Evolutionary conservation across 2,113 vertebrate genomes (phyloP).

Genomic region (Oxyruncus cristatus): DNA sequence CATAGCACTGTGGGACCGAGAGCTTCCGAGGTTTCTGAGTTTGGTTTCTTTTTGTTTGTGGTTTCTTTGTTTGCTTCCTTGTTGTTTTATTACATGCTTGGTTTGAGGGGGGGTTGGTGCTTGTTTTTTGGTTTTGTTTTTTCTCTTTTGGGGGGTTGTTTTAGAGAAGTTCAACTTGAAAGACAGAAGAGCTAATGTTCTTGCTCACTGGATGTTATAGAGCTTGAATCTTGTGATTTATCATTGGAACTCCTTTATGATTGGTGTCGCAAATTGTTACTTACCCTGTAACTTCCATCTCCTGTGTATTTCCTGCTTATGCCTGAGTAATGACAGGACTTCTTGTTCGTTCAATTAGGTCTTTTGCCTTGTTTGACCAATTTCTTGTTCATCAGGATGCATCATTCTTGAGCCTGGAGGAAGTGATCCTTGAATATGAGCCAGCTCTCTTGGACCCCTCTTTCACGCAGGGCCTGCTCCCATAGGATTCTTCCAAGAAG

Average conservation of each 20-base stretch:
- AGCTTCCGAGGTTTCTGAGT: neutral
- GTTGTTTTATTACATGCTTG: neutral
- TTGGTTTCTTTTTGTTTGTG: neutral
- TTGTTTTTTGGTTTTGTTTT: no score
- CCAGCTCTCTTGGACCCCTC: neutral
- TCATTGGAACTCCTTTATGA: neutral
- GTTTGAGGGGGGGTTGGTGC: neutral
- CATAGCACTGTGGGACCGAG: neutral
- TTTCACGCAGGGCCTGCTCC: neutral
- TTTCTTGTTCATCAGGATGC: neutral
- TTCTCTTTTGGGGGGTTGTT: neutral
- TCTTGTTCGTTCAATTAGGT: neutral
- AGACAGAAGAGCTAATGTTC: neutral
- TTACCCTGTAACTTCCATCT: neutral
- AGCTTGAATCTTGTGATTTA: neutral
- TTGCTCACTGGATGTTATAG: neutral
- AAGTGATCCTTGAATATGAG: neutral
- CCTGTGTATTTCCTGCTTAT: neutral
- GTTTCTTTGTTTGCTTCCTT: neutral
- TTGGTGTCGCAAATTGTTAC: neutral
- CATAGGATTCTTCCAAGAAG: neutral
- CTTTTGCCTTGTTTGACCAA: accelerated
- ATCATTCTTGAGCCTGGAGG: neutral
- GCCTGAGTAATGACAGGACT: neutral
- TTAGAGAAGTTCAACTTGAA: neutral